Evolutionary conservation across 1,140 invertebrate genomes (phyloP).

Genomic region (Sarcophaga peregrina): DNA sequence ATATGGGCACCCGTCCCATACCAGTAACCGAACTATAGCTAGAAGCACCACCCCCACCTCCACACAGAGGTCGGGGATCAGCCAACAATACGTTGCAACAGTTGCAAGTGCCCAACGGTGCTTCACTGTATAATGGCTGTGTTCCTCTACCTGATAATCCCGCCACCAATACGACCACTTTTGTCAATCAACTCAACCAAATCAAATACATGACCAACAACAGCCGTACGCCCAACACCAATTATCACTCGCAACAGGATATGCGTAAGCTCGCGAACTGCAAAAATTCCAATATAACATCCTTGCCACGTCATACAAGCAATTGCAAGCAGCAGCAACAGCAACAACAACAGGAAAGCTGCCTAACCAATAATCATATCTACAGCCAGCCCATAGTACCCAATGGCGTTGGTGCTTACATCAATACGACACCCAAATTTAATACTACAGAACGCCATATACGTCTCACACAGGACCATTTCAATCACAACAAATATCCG

Average conservation of each 20-base stretch:
- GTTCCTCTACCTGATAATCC: conserved; percentile 39
- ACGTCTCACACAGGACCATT: conserved; percentile 62
- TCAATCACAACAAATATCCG: conserved; percentile 57
- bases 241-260: conserved; percentile 57
- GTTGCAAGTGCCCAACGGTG: conserved; percentile 58
- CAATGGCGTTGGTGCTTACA: conserved; percentile 48
- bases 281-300: conserved; percentile 47
- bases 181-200: conserved; percentile 62
- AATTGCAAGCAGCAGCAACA: background rate
- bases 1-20: conserved; percentile 75
- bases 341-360: conserved; percentile 54
- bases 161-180: conserved; percentile 55
- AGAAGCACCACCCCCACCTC: conserved; percentile 71
- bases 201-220: conserved; percentile 65
- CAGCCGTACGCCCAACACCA: conserved; percentile 26
- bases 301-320: conserved; percentile 48
- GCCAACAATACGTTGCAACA: conserved; percentile 52
- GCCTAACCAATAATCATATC: conserved; percentile 51
- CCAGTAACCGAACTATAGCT: conserved; percentile 94
- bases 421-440: background rate
- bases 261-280: conserved; percentile 58
- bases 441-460: conserved; percentile 48
- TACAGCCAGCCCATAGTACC: conserved; percentile 60
- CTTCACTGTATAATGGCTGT: conserved; percentile 36
- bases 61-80: conserved; percentile 60